Evolutionary conservation across 2,797 vertebrate species (phyloP).

Genomic region (Parauchenoglanis punctatus): DNA sequence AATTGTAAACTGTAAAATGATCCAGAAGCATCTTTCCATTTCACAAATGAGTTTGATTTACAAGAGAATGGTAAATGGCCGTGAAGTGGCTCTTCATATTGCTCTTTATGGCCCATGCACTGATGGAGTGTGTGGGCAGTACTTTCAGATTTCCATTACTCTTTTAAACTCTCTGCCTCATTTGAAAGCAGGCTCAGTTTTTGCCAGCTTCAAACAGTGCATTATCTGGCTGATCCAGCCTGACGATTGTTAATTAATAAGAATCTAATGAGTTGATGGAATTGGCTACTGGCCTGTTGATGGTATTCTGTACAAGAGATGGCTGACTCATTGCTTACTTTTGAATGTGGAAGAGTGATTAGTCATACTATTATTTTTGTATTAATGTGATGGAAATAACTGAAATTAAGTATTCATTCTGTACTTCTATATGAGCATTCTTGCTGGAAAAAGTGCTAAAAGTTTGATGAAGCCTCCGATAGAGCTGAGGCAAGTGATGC

Average conservation of each 20-base stretch:
- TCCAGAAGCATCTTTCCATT: background rate
- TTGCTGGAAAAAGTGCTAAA: background rate
- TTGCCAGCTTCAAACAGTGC: background rate
- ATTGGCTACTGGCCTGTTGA: background rate
- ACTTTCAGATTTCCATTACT: background rate
- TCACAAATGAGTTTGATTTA: background rate
- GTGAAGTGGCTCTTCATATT: background rate
- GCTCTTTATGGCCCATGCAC: background rate
- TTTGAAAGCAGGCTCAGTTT: background rate
- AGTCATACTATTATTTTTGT: constrained; percentile 1
- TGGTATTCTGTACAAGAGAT: background rate
- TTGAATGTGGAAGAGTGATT: constrained; percentile 7
- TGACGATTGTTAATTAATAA: background rate
- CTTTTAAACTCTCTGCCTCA: background rate
- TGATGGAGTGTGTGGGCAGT: background rate
- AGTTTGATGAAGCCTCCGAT: background rate
- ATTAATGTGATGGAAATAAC: background rate
- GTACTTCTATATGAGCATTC: background rate
- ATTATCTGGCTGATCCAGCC: background rate
- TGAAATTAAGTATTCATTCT: background rate
- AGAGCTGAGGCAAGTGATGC: background rate
- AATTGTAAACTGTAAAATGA: background rate
- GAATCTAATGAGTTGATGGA: constrained; percentile 14
- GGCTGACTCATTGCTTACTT: background rate
- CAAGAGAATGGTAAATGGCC: background rate